Evolutionary conservation across 1,140 invertebrate species (phyloP), one percentile per base, ranked within the genome.

Genomic region (Lasioglossum albipes): DNA sequence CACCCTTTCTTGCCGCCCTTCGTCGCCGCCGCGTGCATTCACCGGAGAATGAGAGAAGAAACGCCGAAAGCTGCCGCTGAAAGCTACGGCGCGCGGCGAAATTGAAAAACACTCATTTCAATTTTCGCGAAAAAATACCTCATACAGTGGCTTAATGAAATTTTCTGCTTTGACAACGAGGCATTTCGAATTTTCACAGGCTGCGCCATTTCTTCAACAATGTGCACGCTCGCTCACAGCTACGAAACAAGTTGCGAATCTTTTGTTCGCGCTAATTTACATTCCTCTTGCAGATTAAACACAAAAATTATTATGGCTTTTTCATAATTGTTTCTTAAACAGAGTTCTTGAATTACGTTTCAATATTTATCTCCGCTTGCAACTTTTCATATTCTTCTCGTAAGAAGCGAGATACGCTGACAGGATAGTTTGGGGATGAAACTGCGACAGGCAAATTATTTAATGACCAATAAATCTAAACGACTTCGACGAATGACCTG

Each of bases 1-100:
- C 81, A 22, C 68, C 67, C 69, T 61, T 74, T 52, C 45, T 65
- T 59, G 16, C 22, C 36, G 16, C 45, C n/a, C 67, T 59, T 5
- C n/a, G 45, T 4, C 41, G 12, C 42, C 49, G n/a, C 16, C 45
- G 31, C 27, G n/a, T 7, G n/a, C 49, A 22, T 52, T n/a, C 27
- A 57, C 7, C 27, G 4, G 49, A 12, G n/a, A 59, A 16, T 31
- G 42, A 31, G 20, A 36, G 49, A 70, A 54, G 68, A 41, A 41
- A 70, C 45, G 16, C 12, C 10, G 66, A 10, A 42, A 41, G 36
- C 64, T 18, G 62, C n/a, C 22, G 62, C 20, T 68, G 52, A 54
- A 54, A 54, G 52, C 52, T 16, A 16, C 6, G 45, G 7, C 41
- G 20, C 27, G 41, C 18, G 13, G 2, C 6, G n/a, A 27, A 49